Conservation (phyloP, 2,888 invertebrate genomes). For the Xylota sylvarum region DNA sequence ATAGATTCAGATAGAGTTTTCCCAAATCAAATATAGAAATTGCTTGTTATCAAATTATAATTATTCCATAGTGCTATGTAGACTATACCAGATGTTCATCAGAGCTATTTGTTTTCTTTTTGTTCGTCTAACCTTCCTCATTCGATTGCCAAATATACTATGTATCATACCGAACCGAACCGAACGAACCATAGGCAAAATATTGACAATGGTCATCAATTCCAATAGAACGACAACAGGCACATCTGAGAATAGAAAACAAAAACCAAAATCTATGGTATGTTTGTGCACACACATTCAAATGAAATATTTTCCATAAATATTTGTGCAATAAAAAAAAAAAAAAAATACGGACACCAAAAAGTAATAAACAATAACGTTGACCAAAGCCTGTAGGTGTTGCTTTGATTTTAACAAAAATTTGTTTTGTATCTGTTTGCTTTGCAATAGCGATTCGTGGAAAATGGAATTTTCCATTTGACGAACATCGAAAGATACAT, state of each 20-base stretch:
- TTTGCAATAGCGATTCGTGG: slow-evolving; percentile 62
- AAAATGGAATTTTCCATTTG: slow-evolving; percentile 48
- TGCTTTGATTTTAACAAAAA: slow-evolving; percentile 22
- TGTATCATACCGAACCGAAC: background rate
- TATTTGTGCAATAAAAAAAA: slow-evolving; percentile 53
- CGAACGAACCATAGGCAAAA: slow-evolving; percentile 22
- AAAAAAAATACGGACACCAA: slow-evolving; percentile 7
- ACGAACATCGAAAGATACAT: background rate
- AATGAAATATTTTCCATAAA: slow-evolving; percentile 58
- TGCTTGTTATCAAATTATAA: slow-evolving; percentile 34
- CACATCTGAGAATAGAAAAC: slow-evolving; percentile 33
- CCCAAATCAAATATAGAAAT: slow-evolving; percentile 30
- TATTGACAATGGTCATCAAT: slow-evolving; percentile 57
- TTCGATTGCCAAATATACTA: slow-evolving; percentile 8
- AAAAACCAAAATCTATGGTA: slow-evolving; percentile 33
- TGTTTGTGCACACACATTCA: slow-evolving; percentile 20
- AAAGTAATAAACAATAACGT: slow-evolving; percentile 25
- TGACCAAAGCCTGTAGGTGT: slow-evolving; percentile 20
- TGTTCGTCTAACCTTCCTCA: background rate
- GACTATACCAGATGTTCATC: background rate
- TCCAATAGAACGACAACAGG: slow-evolving; percentile 30
- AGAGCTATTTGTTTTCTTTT: background rate
- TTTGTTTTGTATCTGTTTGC: slow-evolving; percentile 29
- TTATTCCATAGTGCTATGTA: background rate
- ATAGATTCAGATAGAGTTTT: background rate